Conservation (phyloP, 2,888 invertebrate species). For the Digitonthophagus gazella region DNA sequence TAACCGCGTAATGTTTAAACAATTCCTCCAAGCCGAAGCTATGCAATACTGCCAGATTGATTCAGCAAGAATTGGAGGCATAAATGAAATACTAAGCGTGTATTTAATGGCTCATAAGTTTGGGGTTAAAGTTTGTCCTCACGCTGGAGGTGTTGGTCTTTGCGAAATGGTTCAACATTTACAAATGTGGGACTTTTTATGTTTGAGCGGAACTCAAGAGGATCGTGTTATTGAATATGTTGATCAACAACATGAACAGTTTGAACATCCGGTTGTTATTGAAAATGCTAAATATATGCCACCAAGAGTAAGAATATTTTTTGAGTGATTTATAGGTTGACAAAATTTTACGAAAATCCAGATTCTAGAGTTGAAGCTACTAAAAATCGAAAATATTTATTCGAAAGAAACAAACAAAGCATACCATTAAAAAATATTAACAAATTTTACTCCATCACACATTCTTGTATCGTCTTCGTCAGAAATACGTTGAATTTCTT, state of each 20-base stretch:
- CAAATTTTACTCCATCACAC: too few species aligned
- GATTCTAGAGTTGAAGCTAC: too few species aligned
- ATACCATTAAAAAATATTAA: too few species aligned
- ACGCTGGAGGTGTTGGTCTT: constrained; percentile 91
- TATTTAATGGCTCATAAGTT: constrained; percentile 87
- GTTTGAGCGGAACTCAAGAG: constrained; percentile 68
- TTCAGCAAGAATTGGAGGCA: constrained; percentile 81
- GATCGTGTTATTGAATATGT: constrained; percentile 81
- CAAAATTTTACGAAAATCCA: too few species aligned
- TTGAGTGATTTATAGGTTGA: constrained; percentile 3
- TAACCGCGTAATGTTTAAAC: constrained; percentile 90
- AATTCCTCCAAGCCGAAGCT: constrained; percentile 76
- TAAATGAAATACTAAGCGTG: constrained; percentile 84
- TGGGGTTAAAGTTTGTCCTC: constrained; percentile 87
- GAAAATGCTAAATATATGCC: constrained; percentile 70
- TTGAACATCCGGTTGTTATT: constrained; percentile 69
- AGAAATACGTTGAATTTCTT: too few species aligned
- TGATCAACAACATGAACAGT: constrained; percentile 89
- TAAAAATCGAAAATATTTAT: too few species aligned
- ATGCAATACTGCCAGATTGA: constrained; percentile 90
- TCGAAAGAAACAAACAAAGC: too few species aligned
- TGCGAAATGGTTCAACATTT: constrained; percentile 94
- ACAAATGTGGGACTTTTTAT: constrained; percentile 83
- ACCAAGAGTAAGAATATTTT: constrained; percentile 60
- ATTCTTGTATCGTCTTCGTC: too few species aligned